A percentile compares a stretch with the other conserved stretches of the same genome.
These are phyloP conservation scores for Drosophila pruinosa DNA, from an alignment of 1,140 invertebrate genomes.

Conservation along the genomic window DNA sequence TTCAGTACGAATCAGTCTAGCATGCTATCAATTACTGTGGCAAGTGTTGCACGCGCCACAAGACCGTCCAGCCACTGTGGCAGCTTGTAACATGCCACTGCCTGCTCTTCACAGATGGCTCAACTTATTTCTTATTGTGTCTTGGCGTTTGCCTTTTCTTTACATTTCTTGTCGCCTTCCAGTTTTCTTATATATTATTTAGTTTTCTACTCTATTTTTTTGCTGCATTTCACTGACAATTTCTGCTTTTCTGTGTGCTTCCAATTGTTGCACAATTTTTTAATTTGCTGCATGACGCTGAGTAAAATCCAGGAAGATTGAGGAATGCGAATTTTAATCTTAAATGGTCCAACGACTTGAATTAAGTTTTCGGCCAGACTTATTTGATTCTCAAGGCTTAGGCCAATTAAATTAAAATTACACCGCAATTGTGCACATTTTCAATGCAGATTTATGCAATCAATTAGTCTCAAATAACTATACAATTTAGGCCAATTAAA, in stretches of 20 bases:
- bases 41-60: conserved; percentile 77
- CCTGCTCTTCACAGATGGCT: conserved; percentile 49
- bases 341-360: conserved; percentile 17
- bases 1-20: conserved; percentile 75
- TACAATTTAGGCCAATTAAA: conserved; percentile 63
- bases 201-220: conserved; percentile 38
- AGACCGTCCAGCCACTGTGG: conserved; percentile 37
- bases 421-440: conserved; percentile 35
- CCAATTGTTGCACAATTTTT: conserved; percentile 80
- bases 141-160: conserved; percentile 61
- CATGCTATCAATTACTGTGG: conserved; percentile 80
- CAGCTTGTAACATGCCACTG: conserved; percentile 20
- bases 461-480: conserved; percentile 73
- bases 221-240: conserved; percentile 71
- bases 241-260: conserved; percentile 61
- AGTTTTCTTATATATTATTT: conserved; percentile 36
- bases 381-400: conserved; percentile 1
- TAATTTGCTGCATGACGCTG: conserved; percentile 68
- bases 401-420: conserved; percentile 60
- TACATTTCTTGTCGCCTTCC: conserved; percentile 58
- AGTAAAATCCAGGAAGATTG: conserved; percentile 28
- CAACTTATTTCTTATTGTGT: conserved; percentile 75
- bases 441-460: conserved; percentile 60
- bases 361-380: not conserved
- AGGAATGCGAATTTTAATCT: conserved; percentile 65